phyloP scores from a whole-genome alignment of 2,888 invertebrate species.

The Macrophya alboannulata region DNA sequence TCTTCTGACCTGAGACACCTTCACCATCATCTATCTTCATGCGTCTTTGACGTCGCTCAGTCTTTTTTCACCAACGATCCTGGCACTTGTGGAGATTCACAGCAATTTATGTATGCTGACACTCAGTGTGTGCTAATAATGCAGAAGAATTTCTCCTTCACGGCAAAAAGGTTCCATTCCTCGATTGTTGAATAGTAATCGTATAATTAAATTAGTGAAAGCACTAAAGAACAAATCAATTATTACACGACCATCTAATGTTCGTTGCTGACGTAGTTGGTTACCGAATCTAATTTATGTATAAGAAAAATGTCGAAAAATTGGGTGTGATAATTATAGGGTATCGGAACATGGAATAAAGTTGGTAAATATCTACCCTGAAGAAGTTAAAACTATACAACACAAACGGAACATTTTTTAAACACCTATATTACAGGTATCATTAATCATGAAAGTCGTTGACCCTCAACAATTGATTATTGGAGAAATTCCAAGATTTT shows the following conservation, averaged over 20 bases:
- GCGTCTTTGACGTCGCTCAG: not conserved
- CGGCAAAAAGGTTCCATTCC: not conserved
- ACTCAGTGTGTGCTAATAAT: not conserved
- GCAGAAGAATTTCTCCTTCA: not conserved
- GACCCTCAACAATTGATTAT: conserved; percentile 7
- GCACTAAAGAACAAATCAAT: not conserved
- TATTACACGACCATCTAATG: not conserved
- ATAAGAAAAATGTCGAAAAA: not conserved
- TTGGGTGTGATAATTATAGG: not conserved
- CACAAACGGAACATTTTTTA: not conserved
- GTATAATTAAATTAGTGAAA: not conserved
- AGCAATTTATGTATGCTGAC: not conserved
- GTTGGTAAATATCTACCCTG: not conserved
- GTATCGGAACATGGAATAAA: not conserved
- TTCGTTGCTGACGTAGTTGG: not conserved
- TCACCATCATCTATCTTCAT: not conserved
- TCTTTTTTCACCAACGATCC: not conserved
- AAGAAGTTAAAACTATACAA: not conserved
- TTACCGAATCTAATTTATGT: not conserved
- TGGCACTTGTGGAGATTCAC: not conserved
- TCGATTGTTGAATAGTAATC: not conserved
- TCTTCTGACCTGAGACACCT: conserved; percentile 13
- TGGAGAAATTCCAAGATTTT: conserved; percentile 9
- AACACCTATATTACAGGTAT: not conserved
- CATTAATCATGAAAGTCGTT: not conserved